Evolutionary conservation across 2,113 vertebrate genomes (phyloP).

Genomic region (Ginglymostoma cirratum): DNA sequence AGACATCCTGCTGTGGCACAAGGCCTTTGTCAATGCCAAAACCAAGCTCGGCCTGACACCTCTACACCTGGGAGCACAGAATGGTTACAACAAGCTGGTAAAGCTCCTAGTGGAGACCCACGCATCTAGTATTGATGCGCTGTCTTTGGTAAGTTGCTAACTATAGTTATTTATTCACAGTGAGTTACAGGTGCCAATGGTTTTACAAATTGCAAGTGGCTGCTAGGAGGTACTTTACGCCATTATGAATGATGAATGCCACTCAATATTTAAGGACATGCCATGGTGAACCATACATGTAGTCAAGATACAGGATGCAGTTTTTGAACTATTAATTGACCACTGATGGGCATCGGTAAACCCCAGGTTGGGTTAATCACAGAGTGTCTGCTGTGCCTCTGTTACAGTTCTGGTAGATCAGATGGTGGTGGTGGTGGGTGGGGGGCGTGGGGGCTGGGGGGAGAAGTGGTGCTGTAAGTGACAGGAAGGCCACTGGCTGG

Average conservation of each 20-base stretch:
- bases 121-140: conserved; percentile 48
- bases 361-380: neutral
- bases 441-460: too few species aligned
- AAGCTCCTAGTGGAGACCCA: conserved; percentile 49
- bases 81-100: conserved; percentile 49
- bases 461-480: neutral
- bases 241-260: neutral
- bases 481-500: neutral
- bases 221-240: neutral
- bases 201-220: neutral
- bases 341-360: neutral
- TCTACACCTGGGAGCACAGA: conserved; percentile 51
- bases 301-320: neutral
- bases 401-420: too few species aligned
- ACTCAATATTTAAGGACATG: neutral
- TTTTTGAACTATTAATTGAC: neutral
- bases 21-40: conserved; percentile 54
- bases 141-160: conserved; percentile 48
- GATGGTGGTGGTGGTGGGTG: too few species aligned
- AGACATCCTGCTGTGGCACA: conserved; percentile 50
- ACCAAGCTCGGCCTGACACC: conserved; percentile 54
- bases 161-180: neutral
- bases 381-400: too few species aligned
- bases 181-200: neutral
- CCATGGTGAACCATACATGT: neutral